A percentile compares a stretch with the other conserved stretches of the same genome.
Evolutionary conservation across 2,113 vertebrate genomes (phyloP).

Genomic region (Pangasianodon hypophthalmus): DNA sequence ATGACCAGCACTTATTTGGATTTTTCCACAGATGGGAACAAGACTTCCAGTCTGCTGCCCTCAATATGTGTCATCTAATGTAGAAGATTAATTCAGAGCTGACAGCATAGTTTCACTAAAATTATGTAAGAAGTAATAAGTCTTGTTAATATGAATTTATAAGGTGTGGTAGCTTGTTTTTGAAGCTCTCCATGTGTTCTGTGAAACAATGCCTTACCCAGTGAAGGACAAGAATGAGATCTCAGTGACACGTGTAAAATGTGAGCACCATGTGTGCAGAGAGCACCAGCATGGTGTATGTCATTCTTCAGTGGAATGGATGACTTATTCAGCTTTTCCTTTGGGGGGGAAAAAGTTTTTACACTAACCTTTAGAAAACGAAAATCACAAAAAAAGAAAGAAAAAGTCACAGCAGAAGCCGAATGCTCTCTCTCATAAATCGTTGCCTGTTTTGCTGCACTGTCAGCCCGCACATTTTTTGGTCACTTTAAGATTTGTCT

Average conservation of each 20-base stretch:
- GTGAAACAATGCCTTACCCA: background rate
- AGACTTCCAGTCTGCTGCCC: conserved; percentile 1
- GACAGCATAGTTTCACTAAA: background rate
- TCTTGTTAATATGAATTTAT: background rate
- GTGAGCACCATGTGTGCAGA: conserved; percentile 42
- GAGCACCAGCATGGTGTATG: conserved; percentile 25
- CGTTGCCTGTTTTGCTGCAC: background rate
- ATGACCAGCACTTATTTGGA: background rate
- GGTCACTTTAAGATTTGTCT: background rate
- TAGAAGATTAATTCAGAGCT: background rate
- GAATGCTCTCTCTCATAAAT: background rate
- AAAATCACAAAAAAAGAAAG: background rate
- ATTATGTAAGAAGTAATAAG: background rate
- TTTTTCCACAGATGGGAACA: background rate
- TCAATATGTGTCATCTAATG: background rate
- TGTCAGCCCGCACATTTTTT: background rate
- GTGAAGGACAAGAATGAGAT: conserved; percentile 4
- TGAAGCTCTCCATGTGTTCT: background rate
- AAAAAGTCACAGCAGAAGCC: background rate
- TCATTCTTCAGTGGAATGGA: conserved; percentile 33
- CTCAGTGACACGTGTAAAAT: conserved; percentile 36
- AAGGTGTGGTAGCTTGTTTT: background rate
- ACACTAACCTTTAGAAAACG: background rate
- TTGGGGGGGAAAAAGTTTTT: background rate
- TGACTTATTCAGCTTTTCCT: conserved; percentile 38